Conservation (phyloP, 37 sponge, comb jelly and placozoan genomes). For the Theonella swinhoei region DNA sequence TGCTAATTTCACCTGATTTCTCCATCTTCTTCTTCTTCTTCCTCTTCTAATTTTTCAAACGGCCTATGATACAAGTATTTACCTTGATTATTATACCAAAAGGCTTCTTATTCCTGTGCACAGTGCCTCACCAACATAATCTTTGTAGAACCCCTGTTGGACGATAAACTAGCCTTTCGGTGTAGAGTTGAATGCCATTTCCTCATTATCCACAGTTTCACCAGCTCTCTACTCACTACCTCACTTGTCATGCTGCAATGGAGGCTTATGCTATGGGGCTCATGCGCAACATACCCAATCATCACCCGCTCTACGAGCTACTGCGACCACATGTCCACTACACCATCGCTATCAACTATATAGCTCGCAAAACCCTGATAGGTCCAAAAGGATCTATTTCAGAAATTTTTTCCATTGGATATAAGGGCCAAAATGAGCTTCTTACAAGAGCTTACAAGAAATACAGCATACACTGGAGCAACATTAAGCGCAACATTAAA, state of each 20-base stretch:
- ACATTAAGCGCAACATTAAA: constrained; percentile 18
- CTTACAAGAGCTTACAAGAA: neutral
- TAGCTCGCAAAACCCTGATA: constrained; percentile 39
- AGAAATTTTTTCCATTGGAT: constrained; percentile 52
- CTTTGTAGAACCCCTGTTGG: too few relatives aligned
- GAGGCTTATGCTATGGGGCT: constrained; percentile 70
- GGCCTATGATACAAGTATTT: too few relatives aligned
- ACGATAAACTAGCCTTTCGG: too few relatives aligned
- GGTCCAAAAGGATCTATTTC: constrained; percentile 53
- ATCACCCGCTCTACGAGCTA: constrained; percentile 81
- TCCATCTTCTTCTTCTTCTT: too few relatives aligned
- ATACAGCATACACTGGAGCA: constrained; percentile 21
- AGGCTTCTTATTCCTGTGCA: too few relatives aligned
- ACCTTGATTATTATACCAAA: too few relatives aligned
- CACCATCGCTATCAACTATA: constrained; percentile 76
- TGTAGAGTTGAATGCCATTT: too few relatives aligned
- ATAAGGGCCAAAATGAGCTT: constrained; percentile 28
- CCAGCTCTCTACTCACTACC: constrained; percentile 68
- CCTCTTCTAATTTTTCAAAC: too few relatives aligned
- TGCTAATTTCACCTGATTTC: too few relatives aligned
- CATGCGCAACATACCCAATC: constrained; percentile 63
- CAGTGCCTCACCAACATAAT: too few relatives aligned
- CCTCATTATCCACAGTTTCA: too few relatives aligned
- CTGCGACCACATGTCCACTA: constrained; percentile 69
- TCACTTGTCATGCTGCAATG: constrained; percentile 74